Conservation (phyloP, 1,140 invertebrate species). For the Belonocnema kinseyi region DNA sequence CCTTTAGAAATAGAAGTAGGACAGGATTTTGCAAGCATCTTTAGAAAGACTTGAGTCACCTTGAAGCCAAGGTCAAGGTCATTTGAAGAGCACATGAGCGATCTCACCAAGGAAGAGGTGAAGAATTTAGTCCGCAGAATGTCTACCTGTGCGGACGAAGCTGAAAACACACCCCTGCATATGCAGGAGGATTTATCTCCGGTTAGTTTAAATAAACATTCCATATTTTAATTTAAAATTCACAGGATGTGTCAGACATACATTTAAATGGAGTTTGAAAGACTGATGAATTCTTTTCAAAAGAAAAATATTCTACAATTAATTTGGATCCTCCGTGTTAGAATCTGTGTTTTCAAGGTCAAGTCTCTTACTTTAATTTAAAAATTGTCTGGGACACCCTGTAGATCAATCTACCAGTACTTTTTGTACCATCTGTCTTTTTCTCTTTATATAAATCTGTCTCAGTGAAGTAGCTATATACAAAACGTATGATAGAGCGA, state of each 20-base stretch:
- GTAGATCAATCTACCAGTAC: too few species aligned
- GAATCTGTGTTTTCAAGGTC: too few species aligned
- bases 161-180: conserved; percentile 70
- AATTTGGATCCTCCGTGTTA: too few species aligned
- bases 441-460: conserved; percentile 14
- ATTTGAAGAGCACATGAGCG: conserved; percentile 11
- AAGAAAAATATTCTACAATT: too few species aligned
- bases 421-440: conserved; percentile 2
- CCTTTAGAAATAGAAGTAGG: conserved; percentile 39
- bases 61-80: not conserved
- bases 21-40: conserved; percentile 22
- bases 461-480: conserved; percentile 8
- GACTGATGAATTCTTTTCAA: too few species aligned
- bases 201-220: conserved; percentile 60
- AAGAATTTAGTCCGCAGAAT: conserved; percentile 60
- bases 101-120: conserved; percentile 20
- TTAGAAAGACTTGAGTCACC: not conserved
- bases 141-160: conserved; percentile 74
- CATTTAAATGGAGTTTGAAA: too few species aligned
- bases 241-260: too few species aligned
- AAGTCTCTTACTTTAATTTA: too few species aligned
- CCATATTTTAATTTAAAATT: not conserved
- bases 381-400: too few species aligned
- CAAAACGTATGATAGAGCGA: conserved; percentile 20
- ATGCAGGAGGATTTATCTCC: conserved; percentile 74